Conservation (phyloP, 2,888 invertebrate species). For the Lasioglossum vierecki region DNA sequence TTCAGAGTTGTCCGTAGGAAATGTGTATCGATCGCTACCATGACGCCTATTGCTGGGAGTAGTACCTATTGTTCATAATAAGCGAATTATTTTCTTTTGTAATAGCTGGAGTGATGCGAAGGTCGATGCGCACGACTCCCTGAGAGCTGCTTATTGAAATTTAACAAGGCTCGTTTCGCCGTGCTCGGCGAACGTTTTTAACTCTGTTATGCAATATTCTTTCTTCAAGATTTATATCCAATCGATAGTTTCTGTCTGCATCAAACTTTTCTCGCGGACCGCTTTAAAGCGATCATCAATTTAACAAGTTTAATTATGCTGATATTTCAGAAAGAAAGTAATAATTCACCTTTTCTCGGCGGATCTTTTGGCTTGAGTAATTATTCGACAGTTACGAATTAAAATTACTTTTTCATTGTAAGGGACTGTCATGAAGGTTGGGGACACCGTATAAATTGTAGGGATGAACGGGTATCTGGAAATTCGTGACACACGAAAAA, state of each 20-base stretch:
- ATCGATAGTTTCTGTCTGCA: neutral
- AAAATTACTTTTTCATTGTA: neutral
- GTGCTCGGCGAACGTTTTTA: constrained; percentile 24
- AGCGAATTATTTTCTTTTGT: constrained; percentile 55
- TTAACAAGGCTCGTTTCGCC: constrained; percentile 33
- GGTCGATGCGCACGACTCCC: constrained; percentile 39
- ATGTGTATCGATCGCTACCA: constrained; percentile 57
- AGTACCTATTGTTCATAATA: constrained; percentile 53
- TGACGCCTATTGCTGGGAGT: constrained; percentile 35
- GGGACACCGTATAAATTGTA: too few species aligned
- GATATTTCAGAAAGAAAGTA: neutral
- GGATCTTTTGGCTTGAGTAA: neutral
- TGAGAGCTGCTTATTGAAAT: constrained; percentile 39
- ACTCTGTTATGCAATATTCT: neutral
- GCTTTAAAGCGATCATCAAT: neutral
- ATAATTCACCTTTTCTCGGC: neutral
- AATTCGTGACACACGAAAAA: too few species aligned
- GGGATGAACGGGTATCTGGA: too few species aligned
- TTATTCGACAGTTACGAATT: neutral
- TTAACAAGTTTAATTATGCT: neutral
- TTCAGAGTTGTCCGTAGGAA: constrained; percentile 26
- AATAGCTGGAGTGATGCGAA: constrained; percentile 40
- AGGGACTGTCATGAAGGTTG: too few species aligned
- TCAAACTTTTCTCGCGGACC: neutral
- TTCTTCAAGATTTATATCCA: constrained; percentile 14